A percentile compares a stretch with the other conserved stretches of the same genome.
Evolutionary conservation across 37 sponge, comb jelly and placozoan species (phyloP).

Genomic region (Chondrilla cf. caribensis): DNA sequence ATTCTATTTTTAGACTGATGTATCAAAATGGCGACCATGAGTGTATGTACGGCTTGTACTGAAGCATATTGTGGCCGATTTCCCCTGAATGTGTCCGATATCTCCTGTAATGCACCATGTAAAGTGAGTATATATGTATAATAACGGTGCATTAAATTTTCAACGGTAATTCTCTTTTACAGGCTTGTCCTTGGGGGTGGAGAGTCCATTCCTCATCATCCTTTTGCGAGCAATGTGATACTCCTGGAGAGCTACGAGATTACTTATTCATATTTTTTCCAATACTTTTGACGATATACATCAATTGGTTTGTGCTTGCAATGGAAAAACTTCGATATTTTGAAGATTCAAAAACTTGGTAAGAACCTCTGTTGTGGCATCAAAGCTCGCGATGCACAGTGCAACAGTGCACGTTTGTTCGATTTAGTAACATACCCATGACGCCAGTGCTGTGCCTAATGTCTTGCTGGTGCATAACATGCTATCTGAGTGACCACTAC

Average conservation of each 20-base stretch:
- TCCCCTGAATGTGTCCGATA: neutral
- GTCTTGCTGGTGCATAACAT: too few species aligned
- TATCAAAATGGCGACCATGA: too few species aligned
- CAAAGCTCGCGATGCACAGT: too few species aligned
- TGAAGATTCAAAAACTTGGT: neutral
- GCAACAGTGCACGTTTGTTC: too few species aligned
- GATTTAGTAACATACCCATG: too few species aligned
- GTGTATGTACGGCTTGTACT: neutral
- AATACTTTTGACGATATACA: neutral
- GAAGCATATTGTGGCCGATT: neutral
- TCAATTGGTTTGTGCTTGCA: conserved; percentile 5
- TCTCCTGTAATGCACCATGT: neutral
- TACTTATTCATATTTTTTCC: neutral
- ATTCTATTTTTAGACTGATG: too few species aligned
- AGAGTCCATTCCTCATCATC: neutral
- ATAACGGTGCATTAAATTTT: neutral
- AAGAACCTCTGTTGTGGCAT: too few species aligned
- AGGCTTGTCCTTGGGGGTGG: conserved; percentile 30
- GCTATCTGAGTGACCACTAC: too few species aligned
- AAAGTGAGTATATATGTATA: neutral
- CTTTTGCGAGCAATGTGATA: neutral
- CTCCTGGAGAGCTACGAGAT: neutral
- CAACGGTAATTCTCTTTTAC: neutral
- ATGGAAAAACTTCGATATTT: neutral
- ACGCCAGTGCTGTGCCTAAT: too few species aligned